Conservation (phyloP, 1,140 invertebrate genomes). For the Psilanteris sp. region DNA sequence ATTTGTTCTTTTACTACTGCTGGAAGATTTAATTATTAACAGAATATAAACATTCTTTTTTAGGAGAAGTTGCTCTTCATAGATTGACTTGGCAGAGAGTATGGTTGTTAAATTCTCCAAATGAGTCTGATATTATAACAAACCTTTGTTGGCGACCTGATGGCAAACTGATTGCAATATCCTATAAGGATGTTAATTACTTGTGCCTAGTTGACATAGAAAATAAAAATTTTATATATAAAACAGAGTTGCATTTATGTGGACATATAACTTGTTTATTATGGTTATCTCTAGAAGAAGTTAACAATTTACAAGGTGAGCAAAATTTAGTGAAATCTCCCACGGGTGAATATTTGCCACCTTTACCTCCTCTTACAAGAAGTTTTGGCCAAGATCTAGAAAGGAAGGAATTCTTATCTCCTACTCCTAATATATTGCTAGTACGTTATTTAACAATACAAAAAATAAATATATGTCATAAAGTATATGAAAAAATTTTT, state of each 20-base stretch:
- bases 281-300: constrained; percentile 79
- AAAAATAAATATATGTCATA: no score
- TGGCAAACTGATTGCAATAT: constrained; percentile 91
- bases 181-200: constrained; percentile 71
- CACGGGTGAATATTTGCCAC: constrained; percentile 78
- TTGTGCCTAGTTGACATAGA: constrained; percentile 91
- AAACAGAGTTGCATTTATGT: constrained; percentile 82
- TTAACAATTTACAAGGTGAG: constrained; percentile 16
- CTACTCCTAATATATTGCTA: constrained; percentile 74
- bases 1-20: constrained; percentile 1
- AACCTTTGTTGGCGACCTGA: constrained; percentile 95
- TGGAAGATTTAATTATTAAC: neutral
- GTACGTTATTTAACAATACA: no score
- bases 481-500: no score
- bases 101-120: constrained; percentile 88
- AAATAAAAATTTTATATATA: constrained; percentile 90
- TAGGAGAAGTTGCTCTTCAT: constrained; percentile 93
- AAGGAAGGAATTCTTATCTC: constrained; percentile 74
- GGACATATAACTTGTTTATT: constrained; percentile 80
- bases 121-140: constrained; percentile 84
- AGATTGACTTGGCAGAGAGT: constrained; percentile 96
- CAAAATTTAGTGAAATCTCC: constrained; percentile 63
- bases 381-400: constrained; percentile 79
- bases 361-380: constrained; percentile 82
- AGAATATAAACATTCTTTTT: constrained; percentile 7